Conservation (phyloP, 2,888 invertebrate genomes). For the Byasa hedistus region DNA sequence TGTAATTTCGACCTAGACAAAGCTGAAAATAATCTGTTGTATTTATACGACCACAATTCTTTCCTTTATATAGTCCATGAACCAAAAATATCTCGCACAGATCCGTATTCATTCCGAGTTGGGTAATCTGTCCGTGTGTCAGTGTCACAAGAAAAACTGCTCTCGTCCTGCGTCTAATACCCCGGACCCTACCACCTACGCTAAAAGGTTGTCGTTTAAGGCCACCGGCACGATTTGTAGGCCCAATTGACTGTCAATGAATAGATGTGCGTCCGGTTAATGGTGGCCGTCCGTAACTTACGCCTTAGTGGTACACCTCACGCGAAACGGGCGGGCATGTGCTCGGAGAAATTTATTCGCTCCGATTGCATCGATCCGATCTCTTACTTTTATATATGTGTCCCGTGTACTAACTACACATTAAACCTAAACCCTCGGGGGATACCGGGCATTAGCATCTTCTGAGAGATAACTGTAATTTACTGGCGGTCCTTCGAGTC, state of each 20-base stretch:
- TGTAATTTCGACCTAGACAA: too few relatives aligned
- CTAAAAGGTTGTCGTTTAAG: constrained; percentile 58
- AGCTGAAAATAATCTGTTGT: too few relatives aligned
- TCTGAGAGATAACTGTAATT: too few relatives aligned
- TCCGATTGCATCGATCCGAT: not conserved
- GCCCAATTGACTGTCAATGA: constrained; percentile 72
- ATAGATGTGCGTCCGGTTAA: constrained; percentile 46
- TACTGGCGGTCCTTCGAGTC: not conserved
- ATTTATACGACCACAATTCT: too few relatives aligned
- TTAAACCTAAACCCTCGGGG: too few relatives aligned
- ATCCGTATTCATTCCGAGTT: too few relatives aligned
- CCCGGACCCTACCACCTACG: constrained; percentile 38
- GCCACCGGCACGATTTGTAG: constrained; percentile 63
- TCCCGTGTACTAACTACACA: too few relatives aligned
- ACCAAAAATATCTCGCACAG: too few relatives aligned
- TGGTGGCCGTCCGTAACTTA: constrained; percentile 31
- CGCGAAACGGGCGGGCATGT: not conserved
- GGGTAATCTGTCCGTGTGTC: constrained; percentile 30
- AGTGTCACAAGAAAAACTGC: constrained; percentile 44
- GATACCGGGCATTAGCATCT: too few relatives aligned
- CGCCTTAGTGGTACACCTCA: constrained; percentile 18
- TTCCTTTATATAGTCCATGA: too few relatives aligned
- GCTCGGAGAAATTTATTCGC: not conserved
- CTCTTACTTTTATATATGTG: too few relatives aligned
- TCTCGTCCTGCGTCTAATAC: constrained; percentile 43